Evolutionary conservation across 2,888 invertebrate genomes (phyloP).

Genomic region (Apocheima hispidaria): DNA sequence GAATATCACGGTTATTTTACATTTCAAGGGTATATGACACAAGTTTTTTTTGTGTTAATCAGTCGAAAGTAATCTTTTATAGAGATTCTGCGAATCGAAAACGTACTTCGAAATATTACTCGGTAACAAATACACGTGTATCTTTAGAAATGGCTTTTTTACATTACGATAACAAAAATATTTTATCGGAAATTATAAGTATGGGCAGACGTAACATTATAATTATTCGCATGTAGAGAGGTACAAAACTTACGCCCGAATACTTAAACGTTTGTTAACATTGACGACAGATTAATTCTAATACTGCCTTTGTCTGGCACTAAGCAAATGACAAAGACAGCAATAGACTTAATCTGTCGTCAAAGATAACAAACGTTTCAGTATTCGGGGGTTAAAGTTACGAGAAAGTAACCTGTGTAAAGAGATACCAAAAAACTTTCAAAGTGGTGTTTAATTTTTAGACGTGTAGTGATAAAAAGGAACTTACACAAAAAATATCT

Average conservation of each 20-base stretch:
- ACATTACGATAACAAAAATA: background rate
- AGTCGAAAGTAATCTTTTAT: slow-evolving; percentile 4
- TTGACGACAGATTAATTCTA: too few species aligned
- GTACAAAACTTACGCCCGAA: background rate
- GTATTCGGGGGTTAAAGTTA: too few species aligned
- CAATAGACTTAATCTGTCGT: too few species aligned
- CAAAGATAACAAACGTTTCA: too few species aligned
- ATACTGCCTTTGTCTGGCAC: too few species aligned
- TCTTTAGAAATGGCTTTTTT: background rate
- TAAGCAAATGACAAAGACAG: too few species aligned
- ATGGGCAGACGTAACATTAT: background rate
- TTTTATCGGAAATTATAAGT: background rate
- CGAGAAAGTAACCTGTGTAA: too few species aligned
- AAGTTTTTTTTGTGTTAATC: background rate
- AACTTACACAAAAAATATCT: background rate
- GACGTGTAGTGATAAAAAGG: background rate
- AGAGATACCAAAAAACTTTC: background rate
- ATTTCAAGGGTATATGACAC: background rate
- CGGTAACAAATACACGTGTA: background rate
- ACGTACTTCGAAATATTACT: background rate
- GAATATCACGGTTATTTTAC: slow-evolving; percentile 5
- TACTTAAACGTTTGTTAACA: too few species aligned
- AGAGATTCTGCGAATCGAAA: background rate
- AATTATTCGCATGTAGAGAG: background rate
- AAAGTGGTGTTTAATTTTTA: slow-evolving; percentile 4